Evolutionary conservation across 2,888 invertebrate species (phyloP), one percentile per base, ranked within the genome.

Genomic region (Globia sparganii): DNA sequence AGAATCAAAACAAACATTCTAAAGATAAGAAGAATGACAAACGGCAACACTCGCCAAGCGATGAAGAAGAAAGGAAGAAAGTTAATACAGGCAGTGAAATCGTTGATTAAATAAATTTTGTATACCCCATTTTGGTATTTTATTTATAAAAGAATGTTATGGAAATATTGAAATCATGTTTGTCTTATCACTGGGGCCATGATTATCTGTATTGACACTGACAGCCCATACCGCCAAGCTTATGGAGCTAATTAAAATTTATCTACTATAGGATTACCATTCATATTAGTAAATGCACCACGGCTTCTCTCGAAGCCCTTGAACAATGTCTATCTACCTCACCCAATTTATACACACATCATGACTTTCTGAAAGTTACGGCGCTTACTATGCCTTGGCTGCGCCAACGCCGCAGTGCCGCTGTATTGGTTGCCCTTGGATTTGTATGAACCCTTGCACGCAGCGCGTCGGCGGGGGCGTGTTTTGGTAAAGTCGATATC

Each of bases 1-100:
- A 93, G 46, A 98, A 98, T 91, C 98, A 98, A 91, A 98, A 98
- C 88, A 98, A 98, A 89, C 94, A 97, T 78, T 96, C 96, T 37
- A 97, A 94, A 67, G 89, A 93, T 65, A 89, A 91, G 58, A 91
- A 89, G 25, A 72, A 53, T 40, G 81, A 85, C 4, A 95, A 95
- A 84, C 89, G 95, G 3, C 90, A 88, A 72, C 94, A 91, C 83
- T 95, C 94, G 25, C 91, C 90, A n/a, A 91, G 91, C 53, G 94
- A 92, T 11, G 93, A 92, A 0, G 94, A 92, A 49, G 77, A 87
- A 4, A 85, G 90, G 49, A 95, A 95, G 83, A 95, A 94, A 59
- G 53, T 73, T 0, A 84, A 84, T 71, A 78, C 75, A 8, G 69
- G 66, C 66, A 65, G 43, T 71, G 84, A 86, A 83, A 73, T 84